A percentile compares a stretch with the other conserved stretches of the same genome.
Conservation (phyloP, 2,113 vertebrate genomes). For the Halichoerus grypus region DNA sequence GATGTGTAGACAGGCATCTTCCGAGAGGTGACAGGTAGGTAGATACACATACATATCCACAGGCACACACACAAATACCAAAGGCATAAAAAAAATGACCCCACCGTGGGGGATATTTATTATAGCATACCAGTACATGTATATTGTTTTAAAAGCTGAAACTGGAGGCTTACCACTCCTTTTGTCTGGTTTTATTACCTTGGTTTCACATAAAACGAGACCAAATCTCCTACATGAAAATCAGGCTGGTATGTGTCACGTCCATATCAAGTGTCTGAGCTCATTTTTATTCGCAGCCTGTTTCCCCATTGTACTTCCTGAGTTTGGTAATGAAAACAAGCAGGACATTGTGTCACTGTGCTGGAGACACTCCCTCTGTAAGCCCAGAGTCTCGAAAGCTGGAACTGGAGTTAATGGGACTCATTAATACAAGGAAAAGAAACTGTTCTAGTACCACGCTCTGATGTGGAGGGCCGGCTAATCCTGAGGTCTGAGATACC, state of each 20-base stretch:
- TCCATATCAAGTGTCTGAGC: conserved; percentile 67
- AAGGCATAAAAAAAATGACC: not conserved
- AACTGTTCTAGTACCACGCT: not conserved
- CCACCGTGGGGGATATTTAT: not conserved
- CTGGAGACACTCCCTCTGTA: conserved; percentile 63
- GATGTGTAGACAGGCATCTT: not conserved
- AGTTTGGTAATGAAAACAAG: conserved; percentile 64
- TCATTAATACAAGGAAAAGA: conserved; percentile 45
- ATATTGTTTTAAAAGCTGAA: not conserved
- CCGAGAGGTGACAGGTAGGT: not conserved
- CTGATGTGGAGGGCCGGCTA: not conserved
- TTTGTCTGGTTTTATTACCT: not conserved
- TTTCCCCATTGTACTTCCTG: conserved; percentile 67
- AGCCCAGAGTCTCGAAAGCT: conserved; percentile 50
- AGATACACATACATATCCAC: not conserved
- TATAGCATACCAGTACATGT: not conserved
- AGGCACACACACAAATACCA: not conserved
- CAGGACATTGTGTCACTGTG: conserved; percentile 69
- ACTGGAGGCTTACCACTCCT: accelerated
- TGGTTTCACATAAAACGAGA: not conserved
- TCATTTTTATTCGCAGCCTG: conserved; percentile 33
- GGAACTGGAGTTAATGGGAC: conserved; percentile 28
- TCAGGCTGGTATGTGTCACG: not conserved
- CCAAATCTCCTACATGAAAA: not conserved
- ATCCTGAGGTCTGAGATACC: not conserved